phyloP scores from a whole-genome alignment of 2,113 vertebrate species.

The Thunnus thynnus region DNA sequence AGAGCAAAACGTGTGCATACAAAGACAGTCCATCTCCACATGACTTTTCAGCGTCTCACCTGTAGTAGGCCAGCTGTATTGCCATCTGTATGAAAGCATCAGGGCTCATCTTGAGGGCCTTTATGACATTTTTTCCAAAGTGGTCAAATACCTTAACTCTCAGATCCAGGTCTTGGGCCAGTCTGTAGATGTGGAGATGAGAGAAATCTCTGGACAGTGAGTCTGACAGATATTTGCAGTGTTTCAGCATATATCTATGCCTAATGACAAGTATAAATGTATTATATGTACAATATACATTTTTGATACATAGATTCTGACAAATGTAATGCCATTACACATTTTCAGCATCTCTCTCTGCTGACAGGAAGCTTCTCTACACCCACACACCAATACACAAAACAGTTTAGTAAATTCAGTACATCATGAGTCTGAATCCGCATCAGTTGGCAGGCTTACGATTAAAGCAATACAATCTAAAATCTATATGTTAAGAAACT shows the following conservation, averaged over 20 bases:
- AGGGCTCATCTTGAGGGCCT: constrained; percentile 92
- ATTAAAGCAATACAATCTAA: no score
- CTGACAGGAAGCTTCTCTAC: no score
- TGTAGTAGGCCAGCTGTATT: constrained; percentile 93
- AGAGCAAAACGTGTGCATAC: no score
- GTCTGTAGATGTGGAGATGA: constrained; percentile 72
- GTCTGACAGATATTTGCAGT: not conserved
- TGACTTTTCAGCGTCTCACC: constrained; percentile 76
- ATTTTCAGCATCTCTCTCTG: no score
- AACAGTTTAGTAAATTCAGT: no score
- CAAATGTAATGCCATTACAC: no score
- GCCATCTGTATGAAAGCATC: constrained; percentile 95
- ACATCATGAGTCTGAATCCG: no score
- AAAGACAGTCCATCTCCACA: not conserved
- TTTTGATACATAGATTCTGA: no score
- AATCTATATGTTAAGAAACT: no score
- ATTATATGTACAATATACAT: not conserved
- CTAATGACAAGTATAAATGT: not conserved
- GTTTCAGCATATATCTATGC: no score
- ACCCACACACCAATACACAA: no score
- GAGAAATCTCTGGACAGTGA: not conserved
- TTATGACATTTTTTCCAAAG: constrained; percentile 94
- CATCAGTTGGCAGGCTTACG: no score
- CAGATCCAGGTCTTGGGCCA: constrained; percentile 92
- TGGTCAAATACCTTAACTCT: constrained; percentile 88